A percentile compares a stretch with the other conserved stretches of the same genome.
phyloP scores from a whole-genome alignment of 2,888 invertebrate genomes.

The Cacoxenus indagator region DNA sequence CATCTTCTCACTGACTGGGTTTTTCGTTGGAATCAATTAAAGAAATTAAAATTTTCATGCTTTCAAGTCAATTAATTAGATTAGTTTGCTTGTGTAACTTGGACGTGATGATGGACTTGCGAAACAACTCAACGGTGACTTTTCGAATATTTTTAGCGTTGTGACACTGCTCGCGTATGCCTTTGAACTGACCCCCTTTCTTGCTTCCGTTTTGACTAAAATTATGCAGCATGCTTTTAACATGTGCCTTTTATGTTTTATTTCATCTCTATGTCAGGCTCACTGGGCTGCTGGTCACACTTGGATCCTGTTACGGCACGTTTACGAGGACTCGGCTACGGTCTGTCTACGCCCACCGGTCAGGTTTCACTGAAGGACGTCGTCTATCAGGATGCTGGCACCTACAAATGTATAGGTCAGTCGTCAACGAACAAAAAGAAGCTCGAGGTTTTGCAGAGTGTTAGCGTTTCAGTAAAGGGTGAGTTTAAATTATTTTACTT shows the following conservation, averaged over 20 bases:
- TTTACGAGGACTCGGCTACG: constrained; percentile 74
- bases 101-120: not conserved
- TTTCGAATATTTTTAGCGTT: not conserved
- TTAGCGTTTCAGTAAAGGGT: constrained; percentile 74
- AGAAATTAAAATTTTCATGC: constrained; percentile 62
- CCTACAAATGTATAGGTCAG: constrained; percentile 79
- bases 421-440: constrained; percentile 71
- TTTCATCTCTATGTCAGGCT: constrained; percentile 68
- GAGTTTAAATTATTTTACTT: constrained; percentile 50
- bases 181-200: not conserved
- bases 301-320: constrained; percentile 73
- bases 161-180: not conserved
- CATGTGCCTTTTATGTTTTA: constrained; percentile 23
- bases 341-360: constrained; percentile 73
- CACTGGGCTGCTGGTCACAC: constrained; percentile 78
- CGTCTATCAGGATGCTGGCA: constrained; percentile 83
- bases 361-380: constrained; percentile 79
- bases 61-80: constrained; percentile 63
- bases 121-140: not conserved
- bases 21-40: constrained; percentile 57
- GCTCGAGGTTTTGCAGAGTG: constrained; percentile 73
- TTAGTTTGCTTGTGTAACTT: constrained; percentile 31
- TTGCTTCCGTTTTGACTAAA: constrained; percentile 5
- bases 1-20: not conserved
- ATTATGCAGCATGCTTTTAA: constrained; percentile 22